Conservation (phyloP, 2,113 vertebrate genomes). For the Haemorhous mexicanus region DNA sequence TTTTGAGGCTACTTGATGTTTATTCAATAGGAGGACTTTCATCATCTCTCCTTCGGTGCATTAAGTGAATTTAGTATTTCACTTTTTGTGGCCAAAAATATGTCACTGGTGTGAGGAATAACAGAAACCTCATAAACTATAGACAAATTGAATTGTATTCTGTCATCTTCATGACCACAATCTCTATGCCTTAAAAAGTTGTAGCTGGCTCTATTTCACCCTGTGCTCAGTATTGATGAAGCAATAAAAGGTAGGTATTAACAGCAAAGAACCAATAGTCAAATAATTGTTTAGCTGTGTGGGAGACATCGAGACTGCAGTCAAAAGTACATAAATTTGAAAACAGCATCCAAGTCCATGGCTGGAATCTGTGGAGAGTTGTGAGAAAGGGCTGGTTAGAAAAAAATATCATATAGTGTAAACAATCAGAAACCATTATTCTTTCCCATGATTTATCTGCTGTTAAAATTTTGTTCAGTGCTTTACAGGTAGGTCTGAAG, state of each 20-base stretch:
- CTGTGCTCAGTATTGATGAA: slow-evolving; percentile 19
- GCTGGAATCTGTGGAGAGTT: background rate
- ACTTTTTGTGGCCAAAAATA: slow-evolving; percentile 26
- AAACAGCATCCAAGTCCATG: background rate
- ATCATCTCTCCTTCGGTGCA: background rate
- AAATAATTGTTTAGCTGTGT: slow-evolving; percentile 29
- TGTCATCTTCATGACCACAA: slow-evolving; percentile 35
- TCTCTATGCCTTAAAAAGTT: slow-evolving; percentile 42
- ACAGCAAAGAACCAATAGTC: slow-evolving; percentile 23
- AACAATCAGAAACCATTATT: background rate
- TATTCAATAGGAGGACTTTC: background rate
- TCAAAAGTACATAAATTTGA: slow-evolving; percentile 40
- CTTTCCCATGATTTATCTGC: background rate
- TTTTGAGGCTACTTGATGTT: background rate
- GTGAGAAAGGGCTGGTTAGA: background rate
- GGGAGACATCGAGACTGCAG: background rate
- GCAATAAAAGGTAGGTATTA: slow-evolving; percentile 36
- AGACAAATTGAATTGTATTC: slow-evolving; percentile 16
- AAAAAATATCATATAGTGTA: background rate
- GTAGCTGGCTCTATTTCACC: slow-evolving; percentile 15
- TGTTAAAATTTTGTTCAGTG: background rate
- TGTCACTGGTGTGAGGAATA: slow-evolving; percentile 12
- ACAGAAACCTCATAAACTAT: slow-evolving; percentile 20
- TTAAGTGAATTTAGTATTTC: slow-evolving; percentile 48
- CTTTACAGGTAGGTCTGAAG: background rate